Evolutionary conservation across 2,797 vertebrate genomes (phyloP).

Genomic region (Rhinophrynus dorsalis): DNA sequence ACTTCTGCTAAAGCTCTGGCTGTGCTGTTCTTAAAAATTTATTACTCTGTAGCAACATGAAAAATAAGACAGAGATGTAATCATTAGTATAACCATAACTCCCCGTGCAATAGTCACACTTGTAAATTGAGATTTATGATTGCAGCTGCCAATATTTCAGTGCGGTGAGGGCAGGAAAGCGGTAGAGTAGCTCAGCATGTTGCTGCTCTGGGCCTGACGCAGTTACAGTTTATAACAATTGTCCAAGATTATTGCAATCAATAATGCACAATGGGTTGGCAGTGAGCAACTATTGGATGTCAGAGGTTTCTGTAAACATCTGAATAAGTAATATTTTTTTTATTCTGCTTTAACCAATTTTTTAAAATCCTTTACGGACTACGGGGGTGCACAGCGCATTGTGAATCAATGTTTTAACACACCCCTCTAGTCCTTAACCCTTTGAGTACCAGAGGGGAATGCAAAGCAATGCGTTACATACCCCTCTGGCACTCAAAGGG

Average conservation of each 20-base stretch:
- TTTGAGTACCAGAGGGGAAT: too few relatives aligned
- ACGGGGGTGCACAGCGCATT: too few relatives aligned
- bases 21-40: slow-evolving; percentile 79
- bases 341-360: background rate
- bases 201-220: slow-evolving; percentile 61
- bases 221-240: slow-evolving; percentile 70
- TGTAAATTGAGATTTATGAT: slow-evolving; percentile 83
- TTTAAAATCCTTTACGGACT: too few relatives aligned
- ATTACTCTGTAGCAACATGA: slow-evolving; percentile 79
- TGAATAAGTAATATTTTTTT: slow-evolving; percentile 63
- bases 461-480: too few relatives aligned
- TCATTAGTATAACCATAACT: slow-evolving; percentile 78
- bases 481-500: too few relatives aligned
- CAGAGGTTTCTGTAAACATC: slow-evolving; percentile 64
- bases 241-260: slow-evolving; percentile 68
- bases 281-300: slow-evolving; percentile 69
- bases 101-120: slow-evolving; percentile 72
- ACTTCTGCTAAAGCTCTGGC: slow-evolving; percentile 58
- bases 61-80: slow-evolving; percentile 78
- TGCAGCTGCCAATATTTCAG: slow-evolving; percentile 72
- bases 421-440: too few relatives aligned
- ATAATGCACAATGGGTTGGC: slow-evolving; percentile 68
- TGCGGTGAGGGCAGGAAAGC: slow-evolving; percentile 54
- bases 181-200: slow-evolving; percentile 53
- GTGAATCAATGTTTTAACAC: too few relatives aligned